These are phyloP conservation scores for Chionis minor DNA, from an alignment of 2,113 vertebrate species.

Conservation along the genomic window DNA sequence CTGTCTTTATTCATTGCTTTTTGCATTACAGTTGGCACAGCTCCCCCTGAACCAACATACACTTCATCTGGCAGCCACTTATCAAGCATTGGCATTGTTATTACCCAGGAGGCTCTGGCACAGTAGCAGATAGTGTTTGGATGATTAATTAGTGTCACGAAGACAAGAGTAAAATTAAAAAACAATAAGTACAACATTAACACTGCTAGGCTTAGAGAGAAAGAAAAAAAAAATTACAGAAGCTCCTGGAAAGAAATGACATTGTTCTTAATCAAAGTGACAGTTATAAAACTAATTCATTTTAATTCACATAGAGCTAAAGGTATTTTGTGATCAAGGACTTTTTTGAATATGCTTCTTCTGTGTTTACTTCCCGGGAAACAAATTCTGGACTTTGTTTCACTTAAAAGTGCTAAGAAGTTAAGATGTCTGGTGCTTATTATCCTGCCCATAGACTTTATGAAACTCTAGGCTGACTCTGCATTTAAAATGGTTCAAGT, in stretches of 20 bases:
- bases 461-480: neutral
- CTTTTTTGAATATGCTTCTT: neutral
- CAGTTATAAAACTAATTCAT: neutral
- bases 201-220: neutral
- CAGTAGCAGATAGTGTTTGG: neutral
- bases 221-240: neutral
- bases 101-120: slow-evolving; percentile 1
- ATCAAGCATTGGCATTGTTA: neutral
- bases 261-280: neutral
- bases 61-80: neutral
- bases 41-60: neutral
- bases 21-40: neutral
- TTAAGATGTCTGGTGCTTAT: neutral
- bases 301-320: neutral
- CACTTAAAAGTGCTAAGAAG: neutral
- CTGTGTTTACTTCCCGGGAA: neutral
- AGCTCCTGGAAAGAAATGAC: neutral
- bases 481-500: neutral
- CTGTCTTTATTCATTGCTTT: neutral
- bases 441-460: neutral
- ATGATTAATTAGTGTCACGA: neutral
- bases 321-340: neutral
- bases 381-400: neutral
- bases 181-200: slow-evolving; percentile 14
- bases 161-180: slow-evolving; percentile 27